Conservation (phyloP, 2,888 invertebrate genomes). For the Odontocolon sp. region DNA sequence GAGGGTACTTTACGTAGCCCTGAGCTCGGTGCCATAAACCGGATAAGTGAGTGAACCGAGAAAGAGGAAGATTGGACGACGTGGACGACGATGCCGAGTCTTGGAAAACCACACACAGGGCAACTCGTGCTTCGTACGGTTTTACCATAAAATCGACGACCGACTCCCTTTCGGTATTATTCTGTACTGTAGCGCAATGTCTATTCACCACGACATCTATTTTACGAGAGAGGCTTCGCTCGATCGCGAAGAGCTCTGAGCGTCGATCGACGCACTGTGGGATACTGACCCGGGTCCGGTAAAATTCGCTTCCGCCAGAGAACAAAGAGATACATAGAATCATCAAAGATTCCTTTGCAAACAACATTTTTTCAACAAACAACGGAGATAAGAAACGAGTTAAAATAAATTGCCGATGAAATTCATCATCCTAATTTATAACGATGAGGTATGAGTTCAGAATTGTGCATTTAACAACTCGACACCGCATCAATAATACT, state of each 20-base stretch:
- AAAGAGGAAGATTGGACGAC: slow-evolving; percentile 29
- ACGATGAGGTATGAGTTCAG: background rate
- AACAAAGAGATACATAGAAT: slow-evolving; percentile 4
- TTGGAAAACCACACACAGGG: slow-evolving; percentile 8
- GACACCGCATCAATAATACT: no score
- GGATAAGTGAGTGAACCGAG: slow-evolving; percentile 55
- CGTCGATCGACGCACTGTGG: slow-evolving; percentile 43
- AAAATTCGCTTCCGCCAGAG: slow-evolving; percentile 39
- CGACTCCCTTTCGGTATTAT: slow-evolving; percentile 41
- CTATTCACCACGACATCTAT: slow-evolving; percentile 33
- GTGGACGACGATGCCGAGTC: slow-evolving; percentile 27
- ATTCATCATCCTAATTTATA: no score
- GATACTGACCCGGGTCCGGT: slow-evolving; percentile 43
- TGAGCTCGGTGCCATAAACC: slow-evolving; percentile 49
- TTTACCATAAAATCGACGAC: slow-evolving; percentile 59
- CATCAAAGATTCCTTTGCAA: background rate
- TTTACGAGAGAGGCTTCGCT: slow-evolving; percentile 41
- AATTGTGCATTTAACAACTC: background rate
- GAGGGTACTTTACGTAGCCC: slow-evolving; percentile 54
- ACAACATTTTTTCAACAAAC: background rate
- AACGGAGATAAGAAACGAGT: no score
- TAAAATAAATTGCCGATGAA: no score
- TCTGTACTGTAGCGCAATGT: background rate
- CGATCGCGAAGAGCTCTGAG: slow-evolving; percentile 32
- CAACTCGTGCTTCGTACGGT: slow-evolving; percentile 53